Base-by-base conservation (phyloP, 2,888 invertebrate species). In the Epicampocera succincta region DNA sequence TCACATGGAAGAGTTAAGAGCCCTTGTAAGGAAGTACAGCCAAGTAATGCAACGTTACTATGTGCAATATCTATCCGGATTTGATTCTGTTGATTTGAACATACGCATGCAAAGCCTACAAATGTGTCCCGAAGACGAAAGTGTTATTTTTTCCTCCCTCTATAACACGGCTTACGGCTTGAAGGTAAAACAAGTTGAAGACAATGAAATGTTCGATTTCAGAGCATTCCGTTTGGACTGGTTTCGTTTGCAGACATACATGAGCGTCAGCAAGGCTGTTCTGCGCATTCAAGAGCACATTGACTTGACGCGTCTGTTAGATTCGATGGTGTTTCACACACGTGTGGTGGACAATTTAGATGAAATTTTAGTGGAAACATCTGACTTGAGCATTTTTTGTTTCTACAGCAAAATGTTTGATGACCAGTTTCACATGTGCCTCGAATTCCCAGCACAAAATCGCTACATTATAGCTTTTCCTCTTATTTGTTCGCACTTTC, bases 361-460 rank as follows among this genome's bases (percentile, higher is more conserved):
- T 91, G 98, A 99, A 91, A 96, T 99, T 90, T 93, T 99, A 86
- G 95, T 96, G 1, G 99, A 99, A 91, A 97, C 98, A 2, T 98
- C 99, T 0, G 99, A 99, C 92, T 92, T 99, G 17, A 99, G 99
- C 0, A 95, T 99, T 84, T 99, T 99, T 90, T 99, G 99, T 90
- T 99, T 99, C 89, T 99, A 98, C 91, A 98, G 95, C 87, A 96
- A 97, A 92, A 96, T 98, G 90, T 99, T 99, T 91, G 98, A 99
- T 90, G 98, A 97, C 87, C 99, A 99, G 91, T 99, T 99, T 90
- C 98, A 98, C 88, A 97, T 98, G 97, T 99, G 99, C 91, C 92
- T 99, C 85, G 99, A 99, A 90, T 98, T 99, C 89, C 99, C 99
- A 38, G 98, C 99, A 21, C 99, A 99, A 91, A 98, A 98, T 91